phyloP scores from a whole-genome alignment of 2,113 vertebrate species.

The Pycnonotus jocosus region DNA sequence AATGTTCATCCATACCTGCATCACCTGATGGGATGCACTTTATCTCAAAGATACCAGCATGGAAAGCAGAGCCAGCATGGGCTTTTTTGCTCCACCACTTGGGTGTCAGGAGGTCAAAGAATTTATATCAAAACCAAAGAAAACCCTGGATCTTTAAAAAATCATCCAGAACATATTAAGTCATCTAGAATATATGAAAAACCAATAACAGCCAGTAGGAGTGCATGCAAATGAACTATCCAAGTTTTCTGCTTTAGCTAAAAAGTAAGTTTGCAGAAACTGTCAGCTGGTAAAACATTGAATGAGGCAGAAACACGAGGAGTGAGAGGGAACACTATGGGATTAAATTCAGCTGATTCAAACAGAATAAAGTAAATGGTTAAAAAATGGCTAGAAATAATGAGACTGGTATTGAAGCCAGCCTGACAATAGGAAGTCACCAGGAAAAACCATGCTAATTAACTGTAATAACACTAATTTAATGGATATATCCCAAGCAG shows the following conservation, averaged over 20 bases:
- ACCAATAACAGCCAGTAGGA: background rate
- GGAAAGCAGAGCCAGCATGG: background rate
- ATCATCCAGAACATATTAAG: no score
- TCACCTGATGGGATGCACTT: background rate
- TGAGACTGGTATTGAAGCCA: background rate
- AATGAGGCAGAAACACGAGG: background rate
- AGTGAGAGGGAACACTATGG: accelerated
- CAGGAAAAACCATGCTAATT: background rate
- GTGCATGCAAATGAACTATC: background rate
- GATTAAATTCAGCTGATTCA: background rate
- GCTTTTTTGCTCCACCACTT: background rate
- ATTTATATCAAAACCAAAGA: background rate
- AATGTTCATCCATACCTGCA: background rate
- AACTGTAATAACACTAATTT: background rate
- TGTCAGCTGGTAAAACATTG: background rate
- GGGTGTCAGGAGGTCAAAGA: background rate
- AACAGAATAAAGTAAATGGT: background rate
- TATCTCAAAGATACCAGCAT: background rate
- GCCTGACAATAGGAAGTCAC: background rate
- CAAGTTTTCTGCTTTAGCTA: background rate
- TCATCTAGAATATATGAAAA: background rate
- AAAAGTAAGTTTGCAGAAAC: background rate
- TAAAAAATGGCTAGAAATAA: background rate
- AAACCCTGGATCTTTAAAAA: background rate
- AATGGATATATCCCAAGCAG: background rate